Percentiles rank a stretch among this genome's conserved stretches.
Evolutionary conservation across 2,797 vertebrate genomes (phyloP).

Genomic region (Sebastes trivittatus): DNA sequence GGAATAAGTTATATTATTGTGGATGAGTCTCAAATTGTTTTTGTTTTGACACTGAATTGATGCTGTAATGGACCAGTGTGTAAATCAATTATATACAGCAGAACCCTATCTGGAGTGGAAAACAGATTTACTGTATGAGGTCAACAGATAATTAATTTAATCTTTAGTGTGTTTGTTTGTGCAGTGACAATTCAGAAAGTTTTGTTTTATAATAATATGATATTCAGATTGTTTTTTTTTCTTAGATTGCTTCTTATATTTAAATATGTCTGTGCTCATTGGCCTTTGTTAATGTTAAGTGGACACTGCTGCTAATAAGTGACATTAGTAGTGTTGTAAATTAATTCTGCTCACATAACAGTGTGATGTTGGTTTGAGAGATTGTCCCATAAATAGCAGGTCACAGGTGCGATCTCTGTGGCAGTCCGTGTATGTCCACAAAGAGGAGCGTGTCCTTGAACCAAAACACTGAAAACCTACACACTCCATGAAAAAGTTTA

Average conservation of each 20-base stretch:
- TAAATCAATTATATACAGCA: neutral
- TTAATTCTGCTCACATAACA: neutral
- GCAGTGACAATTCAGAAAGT: neutral
- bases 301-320: neutral
- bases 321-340: neutral
- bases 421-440: neutral
- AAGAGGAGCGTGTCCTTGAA: neutral
- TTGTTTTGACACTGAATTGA: neutral
- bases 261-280: neutral
- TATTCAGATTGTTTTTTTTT: neutral
- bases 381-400: neutral
- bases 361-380: neutral
- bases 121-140: neutral
- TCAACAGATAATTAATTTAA: neutral
- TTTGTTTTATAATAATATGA: neutral
- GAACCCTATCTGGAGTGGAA: neutral
- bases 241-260: neutral
- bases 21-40: neutral
- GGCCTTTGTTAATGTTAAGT: neutral
- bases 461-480: neutral
- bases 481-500: neutral
- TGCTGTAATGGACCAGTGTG: conserved; percentile 2
- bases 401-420: conserved; percentile 1
- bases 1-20: conserved; percentile 1
- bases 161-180: neutral